phyloP scores from a whole-genome alignment of 2,888 invertebrate genomes.

The Phorcus lineatus region DNA sequence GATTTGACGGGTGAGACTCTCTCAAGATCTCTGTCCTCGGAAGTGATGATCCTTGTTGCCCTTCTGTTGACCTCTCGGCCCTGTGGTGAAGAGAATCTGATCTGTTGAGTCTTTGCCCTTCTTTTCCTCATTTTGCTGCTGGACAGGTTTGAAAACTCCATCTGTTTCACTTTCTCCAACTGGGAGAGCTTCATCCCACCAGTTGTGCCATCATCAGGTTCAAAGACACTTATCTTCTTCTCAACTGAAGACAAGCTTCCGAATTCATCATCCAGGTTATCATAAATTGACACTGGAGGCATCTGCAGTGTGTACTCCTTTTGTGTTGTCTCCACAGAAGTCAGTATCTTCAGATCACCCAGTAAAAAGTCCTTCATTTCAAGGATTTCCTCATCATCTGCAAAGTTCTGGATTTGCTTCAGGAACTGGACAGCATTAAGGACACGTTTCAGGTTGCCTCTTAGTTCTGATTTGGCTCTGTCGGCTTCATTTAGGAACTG shows the following conservation, averaged over 20 bases:
- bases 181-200: conserved; percentile 3
- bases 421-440: conserved; percentile 43
- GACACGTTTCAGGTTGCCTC: conserved; percentile 36
- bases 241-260: conserved; percentile 34
- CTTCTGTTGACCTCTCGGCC: background rate
- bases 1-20: background rate
- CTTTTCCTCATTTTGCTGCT: background rate
- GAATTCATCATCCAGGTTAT: conserved; percentile 34
- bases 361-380: conserved; percentile 33
- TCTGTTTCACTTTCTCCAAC: conserved; percentile 8
- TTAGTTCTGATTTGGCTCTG: conserved; percentile 32
- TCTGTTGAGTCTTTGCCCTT: conserved; percentile 14
- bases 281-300: conserved; percentile 30
- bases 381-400: conserved; percentile 39
- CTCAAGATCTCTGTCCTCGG: background rate
- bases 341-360: conserved; percentile 32
- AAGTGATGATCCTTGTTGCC: background rate
- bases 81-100: background rate
- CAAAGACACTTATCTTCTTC: conserved; percentile 12
- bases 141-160: background rate
- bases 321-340: conserved; percentile 34
- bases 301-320: conserved; percentile 32
- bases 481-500: conserved; percentile 36
- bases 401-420: conserved; percentile 40
- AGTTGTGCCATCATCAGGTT: conserved; percentile 5